These are phyloP conservation scores for Melinaea marsaeus DNA, from an alignment of 2,888 invertebrate genomes.

Conservation along the genomic window DNA sequence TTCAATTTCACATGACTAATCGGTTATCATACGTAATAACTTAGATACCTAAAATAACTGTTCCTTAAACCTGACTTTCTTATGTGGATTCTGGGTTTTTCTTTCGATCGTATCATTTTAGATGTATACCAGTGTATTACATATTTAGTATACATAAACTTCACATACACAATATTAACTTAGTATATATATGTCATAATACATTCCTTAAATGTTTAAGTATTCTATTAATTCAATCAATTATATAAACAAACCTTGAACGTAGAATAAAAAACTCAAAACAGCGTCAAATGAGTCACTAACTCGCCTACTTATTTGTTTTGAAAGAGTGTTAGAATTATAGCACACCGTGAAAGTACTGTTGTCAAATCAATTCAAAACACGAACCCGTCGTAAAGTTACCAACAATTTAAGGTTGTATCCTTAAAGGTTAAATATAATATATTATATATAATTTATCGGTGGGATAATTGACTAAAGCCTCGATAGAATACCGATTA, in stretches of 20 bases:
- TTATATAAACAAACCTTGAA: background rate
- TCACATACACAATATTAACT: too few relatives aligned
- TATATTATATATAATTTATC: conserved; percentile 4
- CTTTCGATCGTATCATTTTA: too few relatives aligned
- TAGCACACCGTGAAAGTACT: conserved; percentile 32
- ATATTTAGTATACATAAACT: too few relatives aligned
- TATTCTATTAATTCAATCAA: background rate
- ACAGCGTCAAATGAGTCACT: conserved; percentile 11
- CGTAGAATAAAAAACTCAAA: background rate
- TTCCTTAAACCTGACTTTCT: background rate
- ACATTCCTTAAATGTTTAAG: background rate
- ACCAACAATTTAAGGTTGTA: conserved; percentile 31
- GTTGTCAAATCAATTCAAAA: conserved; percentile 27
- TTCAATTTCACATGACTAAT: conserved; percentile 5
- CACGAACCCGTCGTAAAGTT: conserved; percentile 31
- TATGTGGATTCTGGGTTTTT: background rate
- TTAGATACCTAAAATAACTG: conserved; percentile 2
- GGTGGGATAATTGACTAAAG: background rate
- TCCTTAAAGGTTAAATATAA: conserved; percentile 22
- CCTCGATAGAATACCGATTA: background rate
- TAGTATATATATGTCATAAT: too few relatives aligned
- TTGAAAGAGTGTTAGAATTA: conserved; percentile 23
- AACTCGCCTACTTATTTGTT: conserved; percentile 26
- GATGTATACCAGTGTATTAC: too few relatives aligned
- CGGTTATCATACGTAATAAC: background rate